A percentile compares a stretch with the other conserved stretches of the same genome.
phyloP scores from a whole-genome alignment of 2,888 invertebrate species.

The Xestia xanthographa region DNA sequence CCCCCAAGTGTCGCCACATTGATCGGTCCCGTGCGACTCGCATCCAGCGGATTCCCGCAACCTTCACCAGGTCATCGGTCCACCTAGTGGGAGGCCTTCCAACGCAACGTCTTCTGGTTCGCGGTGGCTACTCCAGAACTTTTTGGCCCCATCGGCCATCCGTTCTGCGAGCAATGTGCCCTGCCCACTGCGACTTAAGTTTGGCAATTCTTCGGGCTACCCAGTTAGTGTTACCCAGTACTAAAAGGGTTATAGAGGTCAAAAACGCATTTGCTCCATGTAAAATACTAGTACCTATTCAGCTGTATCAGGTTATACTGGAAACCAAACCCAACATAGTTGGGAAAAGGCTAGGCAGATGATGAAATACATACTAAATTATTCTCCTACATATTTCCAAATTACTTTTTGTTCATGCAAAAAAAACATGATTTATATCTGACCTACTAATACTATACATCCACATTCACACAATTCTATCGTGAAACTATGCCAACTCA shows the following conservation, averaged over 20 bases:
- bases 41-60: no score
- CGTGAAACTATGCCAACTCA: slow-evolving; percentile 41
- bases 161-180: no score
- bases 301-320: neutral
- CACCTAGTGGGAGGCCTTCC: no score
- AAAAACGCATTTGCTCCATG: neutral
- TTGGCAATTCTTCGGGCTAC: no score
- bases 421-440: slow-evolving; percentile 10
- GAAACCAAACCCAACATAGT: neutral
- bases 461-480: slow-evolving; percentile 26
- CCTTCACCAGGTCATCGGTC: no score
- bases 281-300: neutral
- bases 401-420: neutral
- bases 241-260: neutral
- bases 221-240: neutral
- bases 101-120: no score
- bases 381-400: neutral
- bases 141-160: no score
- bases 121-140: no score
- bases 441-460: neutral
- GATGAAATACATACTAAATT: neutral
- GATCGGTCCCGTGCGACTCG: no score
- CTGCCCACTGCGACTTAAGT: no score
- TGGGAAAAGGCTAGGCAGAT: neutral
- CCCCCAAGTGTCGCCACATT: no score